Evolutionary conservation across 1,140 invertebrate genomes (phyloP).

Genomic region (Drosophila sucinea): DNA sequence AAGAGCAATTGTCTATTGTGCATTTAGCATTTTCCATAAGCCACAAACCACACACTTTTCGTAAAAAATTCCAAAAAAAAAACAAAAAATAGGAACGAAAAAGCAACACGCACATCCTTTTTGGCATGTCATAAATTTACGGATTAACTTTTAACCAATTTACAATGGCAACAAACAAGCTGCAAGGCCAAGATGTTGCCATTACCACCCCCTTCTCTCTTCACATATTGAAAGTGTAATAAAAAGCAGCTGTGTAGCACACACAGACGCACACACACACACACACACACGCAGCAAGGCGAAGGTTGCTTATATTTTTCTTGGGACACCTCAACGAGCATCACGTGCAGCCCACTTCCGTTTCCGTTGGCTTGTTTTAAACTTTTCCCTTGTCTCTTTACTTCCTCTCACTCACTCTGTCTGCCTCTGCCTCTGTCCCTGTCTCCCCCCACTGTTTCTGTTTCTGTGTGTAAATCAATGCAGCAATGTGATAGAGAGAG

Average conservation of each 20-base stretch:
- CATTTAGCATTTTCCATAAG: slow-evolving; percentile 55
- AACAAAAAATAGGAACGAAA: slow-evolving; percentile 9
- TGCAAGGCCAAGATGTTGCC: slow-evolving; percentile 44
- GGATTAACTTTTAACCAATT: slow-evolving; percentile 82
- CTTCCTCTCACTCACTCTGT: neutral
- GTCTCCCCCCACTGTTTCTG: neutral
- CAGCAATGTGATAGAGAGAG: slow-evolving; percentile 30
- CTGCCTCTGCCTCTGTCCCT: neutral
- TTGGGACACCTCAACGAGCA: slow-evolving; percentile 76
- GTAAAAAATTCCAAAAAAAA: slow-evolving; percentile 9
- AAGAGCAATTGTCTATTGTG: slow-evolving; percentile 73
- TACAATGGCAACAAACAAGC: slow-evolving; percentile 69
- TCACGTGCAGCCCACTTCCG: slow-evolving; percentile 80
- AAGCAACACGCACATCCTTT: slow-evolving; percentile 61
- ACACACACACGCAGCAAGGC: slow-evolving; percentile 16
- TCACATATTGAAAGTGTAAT: slow-evolving; percentile 78
- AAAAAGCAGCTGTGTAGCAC: slow-evolving; percentile 70
- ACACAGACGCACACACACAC: slow-evolving; percentile 21
- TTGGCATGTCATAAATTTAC: slow-evolving; percentile 80
- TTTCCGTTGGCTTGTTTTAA: slow-evolving; percentile 80
- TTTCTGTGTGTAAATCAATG: slow-evolving; percentile 71
- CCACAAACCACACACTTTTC: slow-evolving; percentile 49
- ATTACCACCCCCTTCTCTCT: slow-evolving; percentile 44
- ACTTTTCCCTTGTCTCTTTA: slow-evolving; percentile 44
- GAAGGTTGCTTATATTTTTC: slow-evolving; percentile 54